Evolutionary conservation across 2,888 invertebrate species (phyloP), one percentile per base, ranked within the genome.

Genomic region (Synergus umbraculus): DNA sequence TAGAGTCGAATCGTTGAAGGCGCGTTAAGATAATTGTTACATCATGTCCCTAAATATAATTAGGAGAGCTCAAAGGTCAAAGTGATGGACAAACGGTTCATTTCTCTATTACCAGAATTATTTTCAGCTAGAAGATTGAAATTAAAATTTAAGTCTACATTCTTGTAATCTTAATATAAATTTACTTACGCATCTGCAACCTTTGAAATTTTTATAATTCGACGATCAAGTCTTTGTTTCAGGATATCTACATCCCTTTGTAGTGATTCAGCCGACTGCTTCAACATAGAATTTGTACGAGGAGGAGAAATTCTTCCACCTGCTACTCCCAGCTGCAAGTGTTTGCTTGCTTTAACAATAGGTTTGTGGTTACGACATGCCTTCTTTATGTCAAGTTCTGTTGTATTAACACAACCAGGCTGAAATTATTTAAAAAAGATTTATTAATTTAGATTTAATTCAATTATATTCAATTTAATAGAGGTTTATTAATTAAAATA

Each of bases 341-440:
- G 90, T 81, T 89, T 90, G 81, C 89, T 92, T 77, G 91, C 91
- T 89, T 93, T 93, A 37, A 92, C 84, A 43, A 87, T 87, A 44
- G 94, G 93, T 87, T 94, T 94, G 85, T 94, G 93, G 76, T 85
- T 87, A 43, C 96, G 95, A 83, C 96, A 98, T 69, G 98, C 95
- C 93, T 99, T 99, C 92, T 98, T 98, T 65, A 99, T 98, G 92
- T 99, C 99, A 90, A 99, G 95, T 92, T 99, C 99, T 0, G 99
- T 99, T 0, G 99, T 99, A 93, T 99, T 99, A 54, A 99, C 98
- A 93, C 98, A 99, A 78, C 99, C 99, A 10, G 99, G 99, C 97
- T 98, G 92, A 0, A 93, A 93, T 46, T 76, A 54, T 29, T 67
- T 22, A 8, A 46, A 43, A 12, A n/a, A 13, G 7, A n/a, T 18